Conservation (phyloP, 2,888 invertebrate species). For the Ophioninae sp. region DNA sequence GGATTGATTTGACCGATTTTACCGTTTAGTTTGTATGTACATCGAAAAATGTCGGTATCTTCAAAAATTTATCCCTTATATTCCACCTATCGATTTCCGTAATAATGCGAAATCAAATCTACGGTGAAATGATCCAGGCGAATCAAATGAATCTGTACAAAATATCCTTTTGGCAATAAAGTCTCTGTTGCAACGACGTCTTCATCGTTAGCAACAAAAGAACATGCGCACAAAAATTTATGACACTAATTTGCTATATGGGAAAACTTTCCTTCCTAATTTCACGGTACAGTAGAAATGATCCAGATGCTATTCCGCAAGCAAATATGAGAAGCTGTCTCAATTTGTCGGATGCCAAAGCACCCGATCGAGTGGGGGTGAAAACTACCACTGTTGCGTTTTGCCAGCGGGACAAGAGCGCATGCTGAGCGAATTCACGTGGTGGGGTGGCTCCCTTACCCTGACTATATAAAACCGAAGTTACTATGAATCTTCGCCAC, state of each 20-base stretch:
- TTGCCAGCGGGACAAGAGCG: constrained; percentile 61
- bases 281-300: neutral
- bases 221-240: neutral
- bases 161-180: neutral
- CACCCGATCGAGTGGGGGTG: constrained; percentile 6
- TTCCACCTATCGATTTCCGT: neutral
- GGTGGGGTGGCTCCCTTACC: constrained; percentile 58
- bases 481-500: constrained; percentile 66
- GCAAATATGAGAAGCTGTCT: neutral
- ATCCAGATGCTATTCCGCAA: neutral
- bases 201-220: neutral
- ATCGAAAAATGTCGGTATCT: too few species aligned
- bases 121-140: neutral
- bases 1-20: too few species aligned
- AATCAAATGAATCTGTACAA: neutral
- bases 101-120: neutral
- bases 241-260: neutral
- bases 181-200: neutral
- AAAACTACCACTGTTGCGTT: constrained; percentile 41
- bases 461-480: constrained; percentile 68
- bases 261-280: neutral
- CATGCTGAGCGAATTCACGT: constrained; percentile 65
- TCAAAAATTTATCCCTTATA: neutral
- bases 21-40: too few species aligned
- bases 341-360: constrained; percentile 2